phyloP scores from a whole-genome alignment of 2,888 invertebrate genomes.

The Orthosia cruda region DNA sequence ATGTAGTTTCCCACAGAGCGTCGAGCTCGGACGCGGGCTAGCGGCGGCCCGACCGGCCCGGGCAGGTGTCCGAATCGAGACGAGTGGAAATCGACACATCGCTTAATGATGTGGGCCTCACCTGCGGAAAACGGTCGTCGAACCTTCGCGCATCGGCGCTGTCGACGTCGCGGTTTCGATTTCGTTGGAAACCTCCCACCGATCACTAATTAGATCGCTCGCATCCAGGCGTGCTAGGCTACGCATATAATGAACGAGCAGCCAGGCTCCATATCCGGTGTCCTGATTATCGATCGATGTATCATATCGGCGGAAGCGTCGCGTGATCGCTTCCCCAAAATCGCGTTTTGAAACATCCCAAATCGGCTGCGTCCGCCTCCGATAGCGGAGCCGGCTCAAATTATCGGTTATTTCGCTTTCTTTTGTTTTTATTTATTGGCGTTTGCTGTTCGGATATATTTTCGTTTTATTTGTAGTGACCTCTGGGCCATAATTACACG shows the following conservation, averaged over 20 bases:
- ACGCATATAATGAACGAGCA: constrained; percentile 75
- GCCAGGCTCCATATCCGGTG: constrained; percentile 79
- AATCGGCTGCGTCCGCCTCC: constrained; percentile 85
- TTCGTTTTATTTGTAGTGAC: constrained; percentile 89
- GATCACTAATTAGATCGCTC: constrained; percentile 76
- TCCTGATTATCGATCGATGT: constrained; percentile 76
- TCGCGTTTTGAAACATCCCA: constrained; percentile 82
- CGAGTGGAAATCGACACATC: constrained; percentile 80
- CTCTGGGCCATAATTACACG: constrained; percentile 90
- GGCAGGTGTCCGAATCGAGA: constrained; percentile 84
- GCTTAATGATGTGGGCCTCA: constrained; percentile 78
- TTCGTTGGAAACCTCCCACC: constrained; percentile 78
- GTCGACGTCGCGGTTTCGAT: constrained; percentile 80
- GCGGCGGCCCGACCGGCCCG: constrained; percentile 74
- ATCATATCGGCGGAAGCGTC: constrained; percentile 77
- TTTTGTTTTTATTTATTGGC: constrained; percentile 88
- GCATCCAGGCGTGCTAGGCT: constrained; percentile 75
- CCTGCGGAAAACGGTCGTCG: constrained; percentile 79
- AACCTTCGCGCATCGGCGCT: constrained; percentile 72
- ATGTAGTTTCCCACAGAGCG: constrained; percentile 86
- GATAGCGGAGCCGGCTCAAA: constrained; percentile 82
- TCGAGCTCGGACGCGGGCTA: constrained; percentile 56
- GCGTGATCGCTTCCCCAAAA: constrained; percentile 86
- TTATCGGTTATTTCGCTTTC: constrained; percentile 90
- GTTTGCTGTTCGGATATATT: constrained; percentile 81